Evolutionary conservation across 2,888 invertebrate genomes (phyloP).

Genomic region (Onchidella celtica): DNA sequence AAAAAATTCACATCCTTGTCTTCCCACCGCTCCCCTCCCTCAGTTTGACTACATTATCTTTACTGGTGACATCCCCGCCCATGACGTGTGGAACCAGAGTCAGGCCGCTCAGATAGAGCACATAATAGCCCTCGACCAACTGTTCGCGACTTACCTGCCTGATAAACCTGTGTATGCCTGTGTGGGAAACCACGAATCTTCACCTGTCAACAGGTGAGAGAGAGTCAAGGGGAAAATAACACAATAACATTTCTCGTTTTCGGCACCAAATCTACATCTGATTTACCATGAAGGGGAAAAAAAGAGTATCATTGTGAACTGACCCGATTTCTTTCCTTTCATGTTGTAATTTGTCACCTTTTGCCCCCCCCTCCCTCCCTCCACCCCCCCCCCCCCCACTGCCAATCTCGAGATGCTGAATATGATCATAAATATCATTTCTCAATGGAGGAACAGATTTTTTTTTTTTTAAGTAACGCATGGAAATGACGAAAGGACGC

Average conservation of each 20-base stretch:
- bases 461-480: too few relatives aligned
- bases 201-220: conserved; percentile 93
- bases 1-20: not conserved
- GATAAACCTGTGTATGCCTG: conserved; percentile 95
- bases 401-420: too few relatives aligned
- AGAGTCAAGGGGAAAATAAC: too few relatives aligned
- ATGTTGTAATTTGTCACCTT: too few relatives aligned
- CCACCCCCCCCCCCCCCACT: too few relatives aligned
- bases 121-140: conserved; percentile 61
- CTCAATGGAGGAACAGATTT: too few relatives aligned
- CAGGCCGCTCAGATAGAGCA: conserved; percentile 86
- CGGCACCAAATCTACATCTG: not conserved
- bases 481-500: too few relatives aligned
- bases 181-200: conserved; percentile 97
- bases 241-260: too few relatives aligned
- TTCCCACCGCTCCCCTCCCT: conserved; percentile 25
- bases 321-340: too few relatives aligned
- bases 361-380: too few relatives aligned
- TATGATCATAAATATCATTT: too few relatives aligned
- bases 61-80: conserved; percentile 98
- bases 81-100: conserved; percentile 95
- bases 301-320: too few relatives aligned
- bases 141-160: conserved; percentile 84
- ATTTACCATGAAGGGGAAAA: not conserved
- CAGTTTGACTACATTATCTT: conserved; percentile 87